Base-by-base conservation (phyloP, 2,888 invertebrate species). In the Argyresthia goedartella region DNA sequence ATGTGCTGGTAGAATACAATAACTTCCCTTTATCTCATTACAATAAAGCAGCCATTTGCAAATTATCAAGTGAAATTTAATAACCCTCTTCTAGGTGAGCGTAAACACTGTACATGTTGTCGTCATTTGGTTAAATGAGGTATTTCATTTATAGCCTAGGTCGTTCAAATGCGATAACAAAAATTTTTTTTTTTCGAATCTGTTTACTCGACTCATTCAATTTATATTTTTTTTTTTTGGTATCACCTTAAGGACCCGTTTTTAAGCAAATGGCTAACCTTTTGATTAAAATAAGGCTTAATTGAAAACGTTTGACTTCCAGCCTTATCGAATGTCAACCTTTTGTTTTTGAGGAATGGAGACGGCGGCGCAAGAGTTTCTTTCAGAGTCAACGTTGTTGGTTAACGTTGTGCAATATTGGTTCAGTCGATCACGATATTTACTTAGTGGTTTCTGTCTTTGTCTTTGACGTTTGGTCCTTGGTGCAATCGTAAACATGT, bases 1-100 rank as follows among this genome's bases (percentile, higher is more conserved):
- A 73, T 72, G 65, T 69, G 65, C 66, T 67, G 64, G 52, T 41
- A 63, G 67, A 16, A 66, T 68, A 66, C 66, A 67, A 68, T 69
- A 68, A 69, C 65, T 67, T 69, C 66, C 60, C 65, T 66, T 66
- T 65, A 65, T 63, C 60, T 52, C 53, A 54, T 57, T 55, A 50
- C 54, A 55, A 51, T 47, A 43, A 54, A 54, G 56, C 52, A 55
- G 59, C 36, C 44, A 53, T 49, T 51, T 48, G 48, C 43, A 41
- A 53, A 51, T 49, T 53, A 50, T 50, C 41, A 42, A 39, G 35
- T 9, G 49, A 46, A 53, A 39, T 41, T 51, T 35, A 50, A 53
- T 52, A 39, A 47, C 25, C 25, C 25, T 25, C 25, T 25, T 25
- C 10, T 9, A 10, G 34, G 11, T 35, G 2, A 39, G 34, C 36